A percentile compares a stretch with the other conserved stretches of the same genome.
Evolutionary conservation across 2,888 invertebrate genomes (phyloP).

Genomic region (Sarcophaga rosellei): DNA sequence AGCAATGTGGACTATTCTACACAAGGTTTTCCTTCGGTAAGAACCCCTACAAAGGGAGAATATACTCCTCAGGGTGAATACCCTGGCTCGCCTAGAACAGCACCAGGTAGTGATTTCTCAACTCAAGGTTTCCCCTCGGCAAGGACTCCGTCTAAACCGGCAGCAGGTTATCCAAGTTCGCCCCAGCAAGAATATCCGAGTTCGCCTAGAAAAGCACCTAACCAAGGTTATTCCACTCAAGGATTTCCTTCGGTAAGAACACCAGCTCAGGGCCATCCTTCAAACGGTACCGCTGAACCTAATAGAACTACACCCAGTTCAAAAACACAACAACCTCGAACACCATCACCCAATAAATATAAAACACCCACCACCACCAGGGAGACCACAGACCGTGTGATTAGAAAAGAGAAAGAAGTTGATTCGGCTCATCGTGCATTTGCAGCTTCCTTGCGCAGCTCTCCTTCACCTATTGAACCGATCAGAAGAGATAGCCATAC

Average conservation of each 20-base stretch:
- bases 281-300: slow-evolving; percentile 33
- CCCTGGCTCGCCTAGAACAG: neutral
- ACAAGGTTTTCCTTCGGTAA: slow-evolving; percentile 72
- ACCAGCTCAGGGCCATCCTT: slow-evolving; percentile 71
- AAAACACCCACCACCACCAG: slow-evolving; percentile 68
- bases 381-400: slow-evolving; percentile 72
- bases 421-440: slow-evolving; percentile 90
- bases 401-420: slow-evolving; percentile 77
- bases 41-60: slow-evolving; percentile 55
- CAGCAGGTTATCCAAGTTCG: slow-evolving; percentile 57
- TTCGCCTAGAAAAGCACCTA: slow-evolving; percentile 69
- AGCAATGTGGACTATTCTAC: slow-evolving; percentile 68
- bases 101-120: slow-evolving; percentile 60
- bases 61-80: slow-evolving; percentile 9
- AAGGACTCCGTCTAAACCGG: slow-evolving; percentile 58
- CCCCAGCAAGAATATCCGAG: slow-evolving; percentile 55
- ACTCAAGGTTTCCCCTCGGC: slow-evolving; percentile 70
- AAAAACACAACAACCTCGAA: slow-evolving; percentile 50
- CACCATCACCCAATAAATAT: slow-evolving; percentile 66
- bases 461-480: slow-evolving; percentile 84
- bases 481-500: slow-evolving; percentile 82
- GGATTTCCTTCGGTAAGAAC: slow-evolving; percentile 72
- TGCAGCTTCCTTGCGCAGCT: slow-evolving; percentile 87
- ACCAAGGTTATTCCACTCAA: slow-evolving; percentile 71
- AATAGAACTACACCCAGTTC: slow-evolving; percentile 3